Conservation (phyloP, 2,113 vertebrate species). For the Ranitomeya variabilis region DNA sequence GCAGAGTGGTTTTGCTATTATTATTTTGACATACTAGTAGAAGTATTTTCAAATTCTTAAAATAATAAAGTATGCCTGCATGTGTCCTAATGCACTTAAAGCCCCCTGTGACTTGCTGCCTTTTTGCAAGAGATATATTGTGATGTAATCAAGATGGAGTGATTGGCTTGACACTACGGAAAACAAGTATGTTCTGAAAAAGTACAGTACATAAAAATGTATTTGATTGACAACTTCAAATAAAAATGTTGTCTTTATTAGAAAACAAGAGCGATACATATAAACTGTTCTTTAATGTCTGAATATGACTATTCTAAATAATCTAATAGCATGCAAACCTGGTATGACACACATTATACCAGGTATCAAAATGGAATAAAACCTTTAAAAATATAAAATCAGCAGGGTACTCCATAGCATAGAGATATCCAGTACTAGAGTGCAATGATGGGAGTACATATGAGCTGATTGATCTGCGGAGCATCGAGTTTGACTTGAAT, state of each 20-base stretch:
- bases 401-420: no score
- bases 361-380: not conserved
- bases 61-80: slow-evolving; percentile 45
- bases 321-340: not conserved
- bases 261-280: not conserved
- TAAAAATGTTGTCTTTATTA: slow-evolving; percentile 20
- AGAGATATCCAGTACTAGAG: no score
- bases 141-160: slow-evolving; percentile 50
- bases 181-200: slow-evolving; percentile 46
- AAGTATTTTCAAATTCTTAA: slow-evolving; percentile 42
- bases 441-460: no score
- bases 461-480: no score
- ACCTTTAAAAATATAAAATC: not conserved
- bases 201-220: slow-evolving; percentile 14
- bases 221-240: slow-evolving; percentile 51
- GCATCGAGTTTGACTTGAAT: no score
- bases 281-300: not conserved
- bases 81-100: slow-evolving; percentile 51
- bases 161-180: slow-evolving; percentile 45
- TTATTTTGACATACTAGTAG: slow-evolving; percentile 38
- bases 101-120: slow-evolving; percentile 32
- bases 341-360: not conserved
- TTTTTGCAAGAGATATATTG: slow-evolving; percentile 47
- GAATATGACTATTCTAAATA: not conserved
- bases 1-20: slow-evolving; percentile 33